Evolutionary conservation across 2,888 invertebrate species (phyloP).

Genomic region (Rotaria magnacalcarata): DNA sequence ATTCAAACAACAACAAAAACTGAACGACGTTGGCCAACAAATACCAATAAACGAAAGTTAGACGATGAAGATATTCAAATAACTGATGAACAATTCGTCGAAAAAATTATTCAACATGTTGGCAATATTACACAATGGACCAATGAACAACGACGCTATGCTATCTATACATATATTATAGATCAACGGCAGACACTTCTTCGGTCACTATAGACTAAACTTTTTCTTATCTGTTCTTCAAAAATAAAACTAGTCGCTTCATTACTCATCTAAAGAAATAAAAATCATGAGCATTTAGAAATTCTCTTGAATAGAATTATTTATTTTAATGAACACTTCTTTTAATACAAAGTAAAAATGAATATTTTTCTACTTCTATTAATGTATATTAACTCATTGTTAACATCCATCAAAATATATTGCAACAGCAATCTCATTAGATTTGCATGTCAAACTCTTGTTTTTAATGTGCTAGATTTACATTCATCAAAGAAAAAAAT

Average conservation of each 20-base stretch:
- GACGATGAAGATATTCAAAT: not conserved
- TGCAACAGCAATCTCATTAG: not conserved
- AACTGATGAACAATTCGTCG: slow-evolving; percentile 31
- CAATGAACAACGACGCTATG: not conserved
- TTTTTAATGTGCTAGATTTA: not conserved
- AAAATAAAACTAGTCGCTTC: not conserved
- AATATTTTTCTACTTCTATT: not conserved
- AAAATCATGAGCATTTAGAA: not conserved
- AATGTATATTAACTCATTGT: not conserved
- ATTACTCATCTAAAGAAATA: not conserved
- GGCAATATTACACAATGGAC: not conserved
- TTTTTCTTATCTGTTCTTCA: not conserved
- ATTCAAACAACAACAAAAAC: not conserved
- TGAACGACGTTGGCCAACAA: not conserved
- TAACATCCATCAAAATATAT: too few relatives aligned
- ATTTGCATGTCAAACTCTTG: not conserved
- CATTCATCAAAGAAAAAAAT: too few relatives aligned
- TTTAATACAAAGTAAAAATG: not conserved
- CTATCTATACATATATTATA: not conserved
- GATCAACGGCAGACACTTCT: not conserved
- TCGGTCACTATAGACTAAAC: not conserved
- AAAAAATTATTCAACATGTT: slow-evolving; percentile 28
- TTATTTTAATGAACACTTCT: not conserved
- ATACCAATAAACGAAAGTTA: not conserved
- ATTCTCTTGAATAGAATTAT: not conserved